Conservation (phyloP, 2,888 invertebrate species). For the Hirtodrosophila cameraria region DNA sequence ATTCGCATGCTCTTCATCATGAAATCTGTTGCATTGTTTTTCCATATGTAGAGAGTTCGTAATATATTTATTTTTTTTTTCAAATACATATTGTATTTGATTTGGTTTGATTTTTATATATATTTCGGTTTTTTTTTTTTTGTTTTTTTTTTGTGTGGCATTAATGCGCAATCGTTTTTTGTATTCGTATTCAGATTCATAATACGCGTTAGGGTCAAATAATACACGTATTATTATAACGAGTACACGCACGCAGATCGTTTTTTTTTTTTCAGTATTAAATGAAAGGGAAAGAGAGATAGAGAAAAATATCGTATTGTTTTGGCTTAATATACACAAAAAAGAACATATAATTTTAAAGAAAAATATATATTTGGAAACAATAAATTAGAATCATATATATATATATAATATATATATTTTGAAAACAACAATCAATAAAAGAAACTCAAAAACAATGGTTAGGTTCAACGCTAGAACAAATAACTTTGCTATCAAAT, state of each 20-base stretch:
- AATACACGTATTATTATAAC: slow-evolving; percentile 46
- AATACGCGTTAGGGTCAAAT: slow-evolving; percentile 41
- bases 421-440: slow-evolving; percentile 14
- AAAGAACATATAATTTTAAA: slow-evolving; percentile 53
- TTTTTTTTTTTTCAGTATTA: slow-evolving; percentile 57
- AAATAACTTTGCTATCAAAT: slow-evolving; percentile 3
- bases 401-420: slow-evolving; percentile 7
- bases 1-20: slow-evolving; percentile 99
- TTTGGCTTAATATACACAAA: slow-evolving; percentile 76
- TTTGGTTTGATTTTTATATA: slow-evolving; percentile 29
- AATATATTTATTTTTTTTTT: slow-evolving; percentile 15
- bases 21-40: slow-evolving; percentile 89
- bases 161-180: slow-evolving; percentile 14
- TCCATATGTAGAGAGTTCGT: slow-evolving; percentile 32
- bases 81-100: slow-evolving; percentile 21
- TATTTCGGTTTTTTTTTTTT: slow-evolving; percentile 14
- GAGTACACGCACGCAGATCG: slow-evolving; percentile 47
- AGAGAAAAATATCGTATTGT: slow-evolving; percentile 79
- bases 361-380: slow-evolving; percentile 33
- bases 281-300: slow-evolving; percentile 79
- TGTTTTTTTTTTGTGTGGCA: slow-evolving; percentile 33
- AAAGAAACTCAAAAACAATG: slow-evolving; percentile 8
- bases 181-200: slow-evolving; percentile 20
- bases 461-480: slow-evolving; percentile 22
- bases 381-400: neutral